These are phyloP conservation scores for Lithobates pipiens DNA, from an alignment of 2,797 vertebrate species.

Conservation along the genomic window DNA sequence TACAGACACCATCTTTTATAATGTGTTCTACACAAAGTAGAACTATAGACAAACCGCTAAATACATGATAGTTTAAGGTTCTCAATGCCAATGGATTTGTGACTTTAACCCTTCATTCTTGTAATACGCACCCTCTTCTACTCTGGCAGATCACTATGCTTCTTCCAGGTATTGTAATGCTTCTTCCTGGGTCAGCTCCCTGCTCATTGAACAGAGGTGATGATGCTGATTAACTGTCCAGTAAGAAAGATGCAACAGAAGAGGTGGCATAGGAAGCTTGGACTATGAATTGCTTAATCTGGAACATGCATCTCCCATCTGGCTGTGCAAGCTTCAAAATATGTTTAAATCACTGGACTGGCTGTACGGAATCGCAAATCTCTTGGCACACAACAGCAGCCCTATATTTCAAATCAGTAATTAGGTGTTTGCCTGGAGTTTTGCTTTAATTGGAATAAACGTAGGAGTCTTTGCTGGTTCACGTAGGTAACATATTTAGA, in stretches of 20 bases:
- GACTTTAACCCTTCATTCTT: no score
- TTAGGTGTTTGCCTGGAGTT: background rate
- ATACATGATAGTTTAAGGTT: no score
- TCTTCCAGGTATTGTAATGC: background rate
- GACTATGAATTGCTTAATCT: background rate
- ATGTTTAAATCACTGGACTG: background rate
- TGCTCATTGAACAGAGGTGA: no score
- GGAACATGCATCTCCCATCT: background rate
- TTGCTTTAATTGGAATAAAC: background rate
- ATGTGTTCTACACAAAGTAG: no score
- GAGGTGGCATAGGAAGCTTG: no score
- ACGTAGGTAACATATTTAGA: background rate
- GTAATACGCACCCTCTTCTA: no score
- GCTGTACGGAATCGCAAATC: background rate
- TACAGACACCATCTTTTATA: no score
- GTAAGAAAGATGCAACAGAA: no score
- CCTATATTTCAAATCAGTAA: background rate
- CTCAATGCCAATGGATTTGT: no score
- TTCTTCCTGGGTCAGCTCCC: background rate
- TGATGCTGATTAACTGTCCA: no score
- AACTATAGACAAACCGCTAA: no score
- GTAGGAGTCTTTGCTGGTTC: background rate
- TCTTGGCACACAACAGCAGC: background rate
- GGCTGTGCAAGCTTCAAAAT: background rate
- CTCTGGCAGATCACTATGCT: no score